These are phyloP conservation scores for Dryas iulia DNA, from an alignment of 1,140 invertebrate genomes.

Conservation along the genomic window DNA sequence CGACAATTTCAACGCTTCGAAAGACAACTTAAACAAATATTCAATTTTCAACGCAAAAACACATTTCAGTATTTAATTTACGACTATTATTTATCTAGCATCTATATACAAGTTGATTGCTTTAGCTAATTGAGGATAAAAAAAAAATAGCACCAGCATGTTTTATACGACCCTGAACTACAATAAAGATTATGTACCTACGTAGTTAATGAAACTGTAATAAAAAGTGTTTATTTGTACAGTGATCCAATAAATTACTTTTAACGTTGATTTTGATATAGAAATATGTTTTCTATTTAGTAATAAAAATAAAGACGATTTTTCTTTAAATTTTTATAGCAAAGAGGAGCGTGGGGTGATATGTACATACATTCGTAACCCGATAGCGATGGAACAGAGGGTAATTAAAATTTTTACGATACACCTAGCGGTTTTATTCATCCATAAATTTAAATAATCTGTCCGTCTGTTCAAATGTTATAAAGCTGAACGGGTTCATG, in stretches of 20 bases:
- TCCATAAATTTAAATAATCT: constrained; percentile 49
- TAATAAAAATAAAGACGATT: neutral
- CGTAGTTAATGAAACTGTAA: constrained; percentile 39
- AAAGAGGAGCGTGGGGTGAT: neutral
- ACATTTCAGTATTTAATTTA: neutral
- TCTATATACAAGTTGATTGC: neutral
- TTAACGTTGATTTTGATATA: neutral
- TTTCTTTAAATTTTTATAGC: neutral
- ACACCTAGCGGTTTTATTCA: constrained; percentile 44
- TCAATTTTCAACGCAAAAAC: neutral
- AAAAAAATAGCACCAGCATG: constrained; percentile 3
- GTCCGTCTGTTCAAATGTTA: constrained; percentile 41
- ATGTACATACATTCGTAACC: constrained; percentile 35
- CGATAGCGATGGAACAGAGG: constrained; percentile 42
- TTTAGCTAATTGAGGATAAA: constrained; percentile 4
- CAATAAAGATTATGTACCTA: constrained; percentile 41
- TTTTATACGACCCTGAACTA: constrained; percentile 35
- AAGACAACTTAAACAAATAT: too few species aligned
- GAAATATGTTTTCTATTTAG: neutral
- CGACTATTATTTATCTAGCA: neutral
- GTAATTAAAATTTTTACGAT: constrained; percentile 48
- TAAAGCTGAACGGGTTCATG: constrained; percentile 32
- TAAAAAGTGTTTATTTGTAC: constrained; percentile 39
- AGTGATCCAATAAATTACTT: neutral
- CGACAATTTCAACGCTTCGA: too few species aligned